A percentile compares a stretch with the other conserved stretches of the same genome.
phyloP scores from a whole-genome alignment of 2,113 vertebrate species.

The Halcyon senegalensis region DNA sequence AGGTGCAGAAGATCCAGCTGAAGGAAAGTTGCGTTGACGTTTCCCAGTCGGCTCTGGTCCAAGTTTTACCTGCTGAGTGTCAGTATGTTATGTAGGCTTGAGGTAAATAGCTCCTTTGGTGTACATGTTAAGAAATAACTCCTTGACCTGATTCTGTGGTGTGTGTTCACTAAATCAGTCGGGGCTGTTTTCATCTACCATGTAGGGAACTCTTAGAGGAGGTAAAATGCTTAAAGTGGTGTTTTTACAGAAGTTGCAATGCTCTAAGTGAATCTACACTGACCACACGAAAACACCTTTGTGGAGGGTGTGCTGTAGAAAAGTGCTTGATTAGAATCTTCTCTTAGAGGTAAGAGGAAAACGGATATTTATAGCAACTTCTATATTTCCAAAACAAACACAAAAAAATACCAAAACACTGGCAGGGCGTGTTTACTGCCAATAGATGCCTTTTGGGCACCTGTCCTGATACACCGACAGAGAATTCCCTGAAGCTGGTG shows the following conservation, averaged over 20 bases:
- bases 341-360: background rate
- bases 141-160: no score
- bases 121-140: background rate
- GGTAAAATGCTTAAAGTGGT: background rate
- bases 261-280: rapidly evolving
- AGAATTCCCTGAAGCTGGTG: rapidly evolving
- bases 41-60: background rate
- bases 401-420: background rate
- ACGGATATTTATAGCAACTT: background rate
- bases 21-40: background rate
- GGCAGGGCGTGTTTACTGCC: background rate
- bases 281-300: rapidly evolving
- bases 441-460: background rate
- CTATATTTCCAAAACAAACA: background rate
- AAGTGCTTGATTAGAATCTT: rapidly evolving
- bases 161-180: background rate
- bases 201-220: rapidly evolving
- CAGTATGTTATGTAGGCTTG: rapidly evolving
- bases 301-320: background rate
- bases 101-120: background rate
- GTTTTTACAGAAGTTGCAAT: background rate
- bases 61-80: background rate
- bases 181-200: background rate
- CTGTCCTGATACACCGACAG: rapidly evolving
- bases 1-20: rapidly evolving